Percentiles rank a stretch among this genome's conserved stretches.
Conservation (phyloP, 1,140 invertebrate genomes). For the Leucophenga varia region DNA sequence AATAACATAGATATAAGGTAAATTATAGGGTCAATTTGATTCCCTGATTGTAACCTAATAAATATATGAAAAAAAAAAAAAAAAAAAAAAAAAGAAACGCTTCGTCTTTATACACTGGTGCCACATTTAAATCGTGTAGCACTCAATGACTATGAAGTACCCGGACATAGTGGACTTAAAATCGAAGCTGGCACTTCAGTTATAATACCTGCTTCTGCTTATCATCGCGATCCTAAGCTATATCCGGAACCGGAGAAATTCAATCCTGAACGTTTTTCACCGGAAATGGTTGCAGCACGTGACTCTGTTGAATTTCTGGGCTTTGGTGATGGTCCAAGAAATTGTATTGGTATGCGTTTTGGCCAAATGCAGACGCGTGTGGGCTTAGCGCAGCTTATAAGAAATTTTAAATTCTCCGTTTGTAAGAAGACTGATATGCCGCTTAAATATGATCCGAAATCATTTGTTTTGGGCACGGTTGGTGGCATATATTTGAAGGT, state of each 20-base stretch:
- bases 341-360: conserved; percentile 60
- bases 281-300: conserved; percentile 54
- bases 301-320: conserved; percentile 60
- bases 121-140: conserved; percentile 41
- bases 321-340: conserved; percentile 62
- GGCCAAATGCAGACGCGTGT: conserved; percentile 57
- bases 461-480: not conserved
- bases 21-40: too few species aligned
- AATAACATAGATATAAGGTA: too few species aligned
- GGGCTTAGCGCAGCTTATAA: conserved; percentile 53
- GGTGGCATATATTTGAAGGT: conserved; percentile 11
- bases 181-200: conserved; percentile 52
- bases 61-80: too few species aligned
- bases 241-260: conserved; percentile 64
- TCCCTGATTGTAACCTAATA: too few species aligned
- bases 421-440: conserved; percentile 25
- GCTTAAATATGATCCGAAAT: not conserved
- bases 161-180: conserved; percentile 27
- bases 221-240: conserved; percentile 62
- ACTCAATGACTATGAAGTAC: conserved; percentile 35
- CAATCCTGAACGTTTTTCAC: conserved; percentile 62
- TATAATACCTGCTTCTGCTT: conserved; percentile 61
- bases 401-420: conserved; percentile 38
- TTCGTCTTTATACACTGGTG: conserved; percentile 58
- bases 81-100: too few species aligned